Evolutionary conservation across 1,140 invertebrate genomes (phyloP).

Genomic region (Phthorimaea operculella): DNA sequence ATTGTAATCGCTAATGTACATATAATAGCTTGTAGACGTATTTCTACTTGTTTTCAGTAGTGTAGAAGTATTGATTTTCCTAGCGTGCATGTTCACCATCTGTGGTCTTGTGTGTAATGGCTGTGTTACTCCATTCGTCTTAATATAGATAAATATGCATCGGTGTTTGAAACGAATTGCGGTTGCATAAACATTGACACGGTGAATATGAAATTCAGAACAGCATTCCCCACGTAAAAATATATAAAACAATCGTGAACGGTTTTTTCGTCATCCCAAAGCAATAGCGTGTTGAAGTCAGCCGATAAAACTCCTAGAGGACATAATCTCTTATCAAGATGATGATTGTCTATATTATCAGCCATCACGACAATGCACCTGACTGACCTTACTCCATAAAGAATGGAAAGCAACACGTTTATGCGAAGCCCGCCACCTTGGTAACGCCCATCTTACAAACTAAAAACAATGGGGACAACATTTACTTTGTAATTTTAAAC

Average conservation of each 20-base stretch:
- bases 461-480: slow-evolving; percentile 47
- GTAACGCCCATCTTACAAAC: slow-evolving; percentile 65
- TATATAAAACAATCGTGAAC: background rate
- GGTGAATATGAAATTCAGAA: background rate
- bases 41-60: background rate
- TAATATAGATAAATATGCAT: too few species aligned
- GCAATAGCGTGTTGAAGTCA: slow-evolving; percentile 1
- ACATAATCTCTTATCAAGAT: background rate
- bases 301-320: background rate
- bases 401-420: slow-evolving; percentile 53
- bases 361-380: slow-evolving; percentile 14
- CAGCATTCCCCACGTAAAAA: background rate
- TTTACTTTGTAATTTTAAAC: background rate
- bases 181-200: too few species aligned
- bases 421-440: slow-evolving; percentile 63
- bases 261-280: background rate
- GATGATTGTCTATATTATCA: slow-evolving; percentile 5
- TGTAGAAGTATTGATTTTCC: slow-evolving; percentile 20
- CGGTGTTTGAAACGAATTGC: too few species aligned
- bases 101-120: background rate
- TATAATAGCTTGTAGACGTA: background rate
- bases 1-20: background rate
- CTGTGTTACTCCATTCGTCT: too few species aligned
- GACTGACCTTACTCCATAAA: slow-evolving; percentile 60
- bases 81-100: slow-evolving; percentile 20